Conservation (phyloP, 2,113 vertebrate genomes). For the Myrmecophaga tridactyla region DNA sequence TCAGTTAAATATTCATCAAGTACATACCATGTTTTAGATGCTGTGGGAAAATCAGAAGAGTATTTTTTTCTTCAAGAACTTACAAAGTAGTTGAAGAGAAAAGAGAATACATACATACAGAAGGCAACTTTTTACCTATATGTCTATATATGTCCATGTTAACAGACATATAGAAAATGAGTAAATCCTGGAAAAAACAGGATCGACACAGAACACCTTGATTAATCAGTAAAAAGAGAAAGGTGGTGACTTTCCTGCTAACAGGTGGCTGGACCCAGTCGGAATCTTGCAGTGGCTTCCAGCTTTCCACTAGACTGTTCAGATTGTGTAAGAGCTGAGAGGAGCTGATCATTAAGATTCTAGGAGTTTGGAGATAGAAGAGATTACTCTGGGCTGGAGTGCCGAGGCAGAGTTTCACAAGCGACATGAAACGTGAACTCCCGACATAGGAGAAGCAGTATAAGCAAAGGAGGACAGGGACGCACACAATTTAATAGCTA, state of each 20-base stretch:
- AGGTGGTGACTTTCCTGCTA: not conserved
- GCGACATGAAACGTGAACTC: not conserved
- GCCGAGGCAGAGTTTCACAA: not conserved
- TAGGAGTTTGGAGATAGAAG: not conserved
- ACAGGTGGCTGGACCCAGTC: not conserved
- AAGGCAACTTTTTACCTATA: not conserved
- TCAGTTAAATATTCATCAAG: slow-evolving; percentile 1
- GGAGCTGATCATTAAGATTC: not conserved
- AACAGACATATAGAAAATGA: not conserved
- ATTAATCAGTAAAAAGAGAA: not conserved
- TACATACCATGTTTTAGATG: not conserved
- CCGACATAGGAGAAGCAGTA: not conserved
- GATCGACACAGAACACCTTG: not conserved
- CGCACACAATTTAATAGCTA: not conserved
- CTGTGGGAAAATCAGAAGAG: not conserved
- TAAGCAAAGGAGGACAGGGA: not conserved
- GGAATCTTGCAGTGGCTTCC: not conserved
- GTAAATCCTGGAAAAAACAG: not conserved
- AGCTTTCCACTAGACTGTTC: not conserved
- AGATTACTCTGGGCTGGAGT: not conserved
- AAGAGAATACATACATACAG: not conserved
- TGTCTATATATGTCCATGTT: not conserved
- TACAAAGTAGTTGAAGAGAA: not conserved
- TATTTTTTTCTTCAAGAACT: not conserved
- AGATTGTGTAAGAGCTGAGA: not conserved